Evolutionary conservation across 2,888 invertebrate genomes (phyloP).

Genomic region (Tiphia femorata): DNA sequence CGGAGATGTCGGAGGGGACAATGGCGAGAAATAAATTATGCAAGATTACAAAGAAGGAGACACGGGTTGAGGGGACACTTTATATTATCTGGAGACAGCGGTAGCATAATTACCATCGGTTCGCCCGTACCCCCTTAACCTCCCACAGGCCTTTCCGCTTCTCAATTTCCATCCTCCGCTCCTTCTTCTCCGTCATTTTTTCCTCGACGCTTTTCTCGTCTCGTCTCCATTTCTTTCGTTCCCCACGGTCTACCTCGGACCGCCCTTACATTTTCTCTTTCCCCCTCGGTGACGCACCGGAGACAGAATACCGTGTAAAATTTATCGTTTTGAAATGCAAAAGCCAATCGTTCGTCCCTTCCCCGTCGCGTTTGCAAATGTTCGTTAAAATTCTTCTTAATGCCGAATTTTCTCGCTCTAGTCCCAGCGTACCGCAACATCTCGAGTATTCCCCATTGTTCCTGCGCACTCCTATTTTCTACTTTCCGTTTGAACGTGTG

Average conservation of each 20-base stretch:
- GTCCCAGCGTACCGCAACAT: slow-evolving; percentile 38
- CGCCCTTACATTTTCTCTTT: too few species aligned
- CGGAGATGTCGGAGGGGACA: slow-evolving; percentile 40
- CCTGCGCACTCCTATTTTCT: too few species aligned
- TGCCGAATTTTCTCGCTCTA: too few species aligned
- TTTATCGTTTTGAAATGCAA: slow-evolving; percentile 59
- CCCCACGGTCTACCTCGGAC: too few species aligned
- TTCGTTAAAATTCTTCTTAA: too few species aligned
- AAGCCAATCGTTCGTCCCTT: slow-evolving; percentile 40
- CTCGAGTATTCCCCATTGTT: slow-evolving; percentile 64
- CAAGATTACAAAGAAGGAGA: slow-evolving; percentile 65
- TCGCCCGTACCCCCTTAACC: slow-evolving; percentile 26
- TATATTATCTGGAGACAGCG: slow-evolving; percentile 66
- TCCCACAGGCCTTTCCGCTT: slow-evolving; percentile 5
- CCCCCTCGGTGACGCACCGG: slow-evolving; percentile 7
- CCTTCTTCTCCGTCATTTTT: slow-evolving; percentile 12
- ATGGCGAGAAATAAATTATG: slow-evolving; percentile 68
- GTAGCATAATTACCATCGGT: slow-evolving; percentile 64
- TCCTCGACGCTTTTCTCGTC: slow-evolving; percentile 2
- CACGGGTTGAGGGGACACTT: slow-evolving; percentile 50
- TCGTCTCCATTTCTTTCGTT: slow-evolving; percentile 16
- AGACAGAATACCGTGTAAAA: slow-evolving; percentile 32
- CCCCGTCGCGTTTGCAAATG: too few species aligned
- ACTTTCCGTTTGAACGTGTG: too few species aligned
- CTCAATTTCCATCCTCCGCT: slow-evolving; percentile 1